Conservation (phyloP, 92 coral and sea anemone species). For the Epizoanthus scotinus region DNA sequence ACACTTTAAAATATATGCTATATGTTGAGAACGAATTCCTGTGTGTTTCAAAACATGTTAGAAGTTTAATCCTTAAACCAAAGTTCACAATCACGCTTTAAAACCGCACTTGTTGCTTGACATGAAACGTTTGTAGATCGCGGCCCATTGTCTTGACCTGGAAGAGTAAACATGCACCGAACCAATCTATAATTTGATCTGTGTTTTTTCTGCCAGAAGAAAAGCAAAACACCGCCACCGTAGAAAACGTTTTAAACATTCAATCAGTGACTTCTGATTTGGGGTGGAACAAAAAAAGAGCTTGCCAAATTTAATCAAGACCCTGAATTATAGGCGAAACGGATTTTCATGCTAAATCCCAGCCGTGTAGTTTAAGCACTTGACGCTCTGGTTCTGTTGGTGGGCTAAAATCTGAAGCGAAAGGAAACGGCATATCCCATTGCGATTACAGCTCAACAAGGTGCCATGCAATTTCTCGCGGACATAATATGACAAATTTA, state of each 20-base stretch:
- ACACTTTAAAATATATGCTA: constrained; percentile 3
- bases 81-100: not conserved
- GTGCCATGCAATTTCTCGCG: constrained; percentile 24
- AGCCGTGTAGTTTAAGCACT: constrained; percentile 3
- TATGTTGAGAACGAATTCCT: not conserved
- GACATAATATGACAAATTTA: constrained; percentile 27
- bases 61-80: not conserved
- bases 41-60: not conserved
- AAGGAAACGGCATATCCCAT: constrained; percentile 28
- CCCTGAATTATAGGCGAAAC: not conserved
- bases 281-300: not conserved
- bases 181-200: constrained; percentile 9
- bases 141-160: not conserved
- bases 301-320: not conserved
- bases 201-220: constrained; percentile 14
- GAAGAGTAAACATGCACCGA: not conserved
- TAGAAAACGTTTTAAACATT: not conserved
- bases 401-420: constrained; percentile 28
- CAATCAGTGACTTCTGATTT: not conserved
- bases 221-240: not conserved
- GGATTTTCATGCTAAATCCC: not conserved
- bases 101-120: not conserved
- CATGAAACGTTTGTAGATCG: not conserved
- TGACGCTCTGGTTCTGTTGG: constrained; percentile 26
- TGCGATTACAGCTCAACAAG: constrained; percentile 5